These are phyloP conservation scores for Brachionus rotundiformis DNA, from an alignment of 1,140 invertebrate species.

Conservation along the genomic window DNA sequence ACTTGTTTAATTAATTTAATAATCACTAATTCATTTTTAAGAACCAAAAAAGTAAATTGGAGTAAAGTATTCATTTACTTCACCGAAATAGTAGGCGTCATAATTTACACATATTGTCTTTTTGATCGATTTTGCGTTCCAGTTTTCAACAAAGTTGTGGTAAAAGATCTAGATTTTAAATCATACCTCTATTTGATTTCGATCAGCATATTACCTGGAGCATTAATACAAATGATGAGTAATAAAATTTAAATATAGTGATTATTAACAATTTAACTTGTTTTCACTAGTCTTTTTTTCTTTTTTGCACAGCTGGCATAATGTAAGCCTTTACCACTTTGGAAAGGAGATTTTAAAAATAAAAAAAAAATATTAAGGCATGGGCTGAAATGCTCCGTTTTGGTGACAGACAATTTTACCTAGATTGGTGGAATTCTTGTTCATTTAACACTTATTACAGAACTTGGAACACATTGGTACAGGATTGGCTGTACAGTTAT, in stretches of 20 bases:
- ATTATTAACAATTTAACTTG: neutral
- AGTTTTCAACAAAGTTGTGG: constrained; percentile 73
- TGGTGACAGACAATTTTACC: constrained; percentile 72
- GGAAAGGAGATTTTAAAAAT: neutral
- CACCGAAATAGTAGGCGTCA: constrained; percentile 73
- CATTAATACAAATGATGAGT: constrained; percentile 73
- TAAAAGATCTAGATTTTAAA: constrained; percentile 68
- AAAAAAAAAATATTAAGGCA: constrained; percentile 62
- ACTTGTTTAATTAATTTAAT: neutral
- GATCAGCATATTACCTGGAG: constrained; percentile 74
- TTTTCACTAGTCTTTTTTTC: constrained; percentile 71
- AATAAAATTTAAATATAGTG: neutral
- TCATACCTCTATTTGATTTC: constrained; percentile 71
- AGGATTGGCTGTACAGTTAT: constrained; percentile 89
- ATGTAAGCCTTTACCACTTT: constrained; percentile 68
- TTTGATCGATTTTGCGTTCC: constrained; percentile 75
- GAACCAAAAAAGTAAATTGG: constrained; percentile 75
- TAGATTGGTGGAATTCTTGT: constrained; percentile 89
- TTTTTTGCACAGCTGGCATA: constrained; percentile 82
- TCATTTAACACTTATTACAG: constrained; percentile 78
- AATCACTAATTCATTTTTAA: neutral
- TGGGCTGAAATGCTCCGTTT: constrained; percentile 82
- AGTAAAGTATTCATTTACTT: constrained; percentile 72
- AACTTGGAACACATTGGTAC: constrained; percentile 89
- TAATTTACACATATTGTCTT: constrained; percentile 78